These are phyloP conservation scores for Phaethon lepturus DNA, from an alignment of 2,113 vertebrate species.

Conservation along the genomic window DNA sequence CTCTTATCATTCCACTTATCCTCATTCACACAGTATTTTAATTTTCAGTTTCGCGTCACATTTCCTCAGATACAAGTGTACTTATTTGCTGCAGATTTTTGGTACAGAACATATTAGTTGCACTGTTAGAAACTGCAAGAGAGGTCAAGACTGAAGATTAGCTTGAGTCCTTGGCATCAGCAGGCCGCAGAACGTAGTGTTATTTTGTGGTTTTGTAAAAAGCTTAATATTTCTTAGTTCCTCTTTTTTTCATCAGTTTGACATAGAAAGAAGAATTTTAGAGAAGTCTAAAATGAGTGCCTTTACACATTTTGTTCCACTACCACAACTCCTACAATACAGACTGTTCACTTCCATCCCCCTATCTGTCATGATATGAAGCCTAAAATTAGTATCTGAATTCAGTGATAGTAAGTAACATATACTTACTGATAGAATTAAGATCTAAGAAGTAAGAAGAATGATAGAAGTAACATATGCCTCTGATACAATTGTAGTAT, in stretches of 20 bases:
- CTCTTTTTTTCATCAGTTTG: not conserved
- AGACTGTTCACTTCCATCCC: not conserved
- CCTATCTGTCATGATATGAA: fast-evolving
- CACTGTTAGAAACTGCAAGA: not conserved
- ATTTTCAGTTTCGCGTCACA: not conserved
- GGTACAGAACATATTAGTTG: not conserved
- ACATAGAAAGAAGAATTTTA: not conserved
- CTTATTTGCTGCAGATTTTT: not conserved
- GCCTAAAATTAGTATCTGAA: not conserved
- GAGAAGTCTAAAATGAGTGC: not conserved
- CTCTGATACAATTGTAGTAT: not conserved
- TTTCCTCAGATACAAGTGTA: not conserved
- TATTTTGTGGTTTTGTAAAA: not conserved
- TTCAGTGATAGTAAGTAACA: not conserved
- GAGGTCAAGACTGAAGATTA: not conserved
- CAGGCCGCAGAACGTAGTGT: not conserved
- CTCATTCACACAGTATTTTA: not conserved
- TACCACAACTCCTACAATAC: not conserved
- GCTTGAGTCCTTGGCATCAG: not conserved
- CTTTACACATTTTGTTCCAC: not conserved
- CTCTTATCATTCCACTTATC: not conserved
- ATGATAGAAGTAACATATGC: not conserved
- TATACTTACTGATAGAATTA: no score
- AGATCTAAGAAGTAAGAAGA: no score
- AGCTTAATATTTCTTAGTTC: not conserved